phyloP scores from a whole-genome alignment of 1,140 invertebrate genomes.

The Drosophila kurseongensis region DNA sequence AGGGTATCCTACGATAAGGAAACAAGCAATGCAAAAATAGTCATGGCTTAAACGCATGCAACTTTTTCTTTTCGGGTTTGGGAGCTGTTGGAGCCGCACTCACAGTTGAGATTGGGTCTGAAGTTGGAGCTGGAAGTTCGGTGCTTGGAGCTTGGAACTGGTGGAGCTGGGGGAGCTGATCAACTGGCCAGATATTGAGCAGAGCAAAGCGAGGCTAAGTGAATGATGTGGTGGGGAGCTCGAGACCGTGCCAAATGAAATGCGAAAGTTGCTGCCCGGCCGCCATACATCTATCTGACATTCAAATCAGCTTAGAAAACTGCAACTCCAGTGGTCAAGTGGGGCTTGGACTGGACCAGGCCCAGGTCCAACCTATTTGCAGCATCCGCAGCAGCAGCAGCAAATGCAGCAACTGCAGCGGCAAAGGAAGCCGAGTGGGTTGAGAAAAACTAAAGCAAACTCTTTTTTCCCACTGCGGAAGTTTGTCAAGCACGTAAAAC shows the following conservation, averaged over 20 bases:
- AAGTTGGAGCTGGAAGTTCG: conserved; percentile 6
- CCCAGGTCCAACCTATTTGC: conserved; percentile 62
- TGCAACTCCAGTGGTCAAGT: conserved; percentile 50
- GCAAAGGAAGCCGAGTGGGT: conserved; percentile 45
- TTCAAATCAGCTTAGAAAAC: conserved; percentile 80
- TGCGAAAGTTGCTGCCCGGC: conserved; percentile 73
- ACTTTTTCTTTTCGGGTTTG: conserved; percentile 70
- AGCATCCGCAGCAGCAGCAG: conserved; percentile 59
- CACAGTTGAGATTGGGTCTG: neutral
- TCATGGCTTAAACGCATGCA: conserved; percentile 48
- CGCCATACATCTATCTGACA: conserved; percentile 65
- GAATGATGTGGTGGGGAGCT: conserved; percentile 59
- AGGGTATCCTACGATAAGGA: conserved; percentile 14
- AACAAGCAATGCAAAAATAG: conserved; percentile 28
- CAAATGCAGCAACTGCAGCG: neutral
- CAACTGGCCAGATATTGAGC: conserved; percentile 70
- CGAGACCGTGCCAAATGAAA: conserved; percentile 60
- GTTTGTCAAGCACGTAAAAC: conserved; percentile 76
- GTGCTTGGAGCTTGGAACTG: neutral
- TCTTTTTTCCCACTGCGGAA: conserved; percentile 54
- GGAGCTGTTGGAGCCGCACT: conserved; percentile 2
- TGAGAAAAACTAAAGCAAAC: conserved; percentile 43
- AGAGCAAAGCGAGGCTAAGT: conserved; percentile 28
- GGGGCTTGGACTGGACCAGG: conserved; percentile 24
- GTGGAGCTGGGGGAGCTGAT: conserved; percentile 48